phyloP scores from a whole-genome alignment of 92 coral and sea anemone species.

The Palythoa heliodiscus region DNA sequence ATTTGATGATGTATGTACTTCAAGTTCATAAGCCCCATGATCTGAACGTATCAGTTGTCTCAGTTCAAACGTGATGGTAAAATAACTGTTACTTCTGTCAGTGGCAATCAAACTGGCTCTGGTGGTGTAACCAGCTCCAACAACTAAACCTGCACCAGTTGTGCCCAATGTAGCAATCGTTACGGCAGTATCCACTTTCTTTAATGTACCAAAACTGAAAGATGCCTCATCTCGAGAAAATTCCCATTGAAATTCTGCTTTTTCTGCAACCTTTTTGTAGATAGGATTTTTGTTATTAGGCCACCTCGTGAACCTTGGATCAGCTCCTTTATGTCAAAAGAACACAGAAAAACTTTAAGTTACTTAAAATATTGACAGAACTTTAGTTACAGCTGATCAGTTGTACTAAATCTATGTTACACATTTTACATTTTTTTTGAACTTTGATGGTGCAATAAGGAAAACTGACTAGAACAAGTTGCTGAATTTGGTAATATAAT shows the following conservation, averaged over 20 bases:
- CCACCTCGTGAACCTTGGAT: background rate
- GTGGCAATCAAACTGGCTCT: background rate
- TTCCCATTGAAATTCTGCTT: background rate
- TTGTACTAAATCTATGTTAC: no score
- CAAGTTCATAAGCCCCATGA: background rate
- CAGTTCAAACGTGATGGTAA: background rate
- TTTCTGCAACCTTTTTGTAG: background rate
- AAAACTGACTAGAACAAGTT: no score
- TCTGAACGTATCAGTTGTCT: slow-evolving; percentile 5
- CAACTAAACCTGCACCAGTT: background rate
- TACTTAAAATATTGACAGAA: no score
- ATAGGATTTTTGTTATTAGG: background rate
- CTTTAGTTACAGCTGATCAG: no score
- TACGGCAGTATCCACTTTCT: background rate
- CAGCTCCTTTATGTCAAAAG: background rate
- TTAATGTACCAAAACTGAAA: background rate
- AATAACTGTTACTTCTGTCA: background rate
- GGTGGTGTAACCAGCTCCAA: background rate
- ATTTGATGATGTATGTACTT: background rate
- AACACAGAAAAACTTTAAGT: background rate
- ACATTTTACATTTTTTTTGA: no score
- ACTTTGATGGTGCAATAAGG: no score
- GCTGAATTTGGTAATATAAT: no score
- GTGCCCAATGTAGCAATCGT: background rate
- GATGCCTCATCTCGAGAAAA: background rate